phyloP scores from a whole-genome alignment of 2,113 vertebrate species.

The Neogale vison region DNA sequence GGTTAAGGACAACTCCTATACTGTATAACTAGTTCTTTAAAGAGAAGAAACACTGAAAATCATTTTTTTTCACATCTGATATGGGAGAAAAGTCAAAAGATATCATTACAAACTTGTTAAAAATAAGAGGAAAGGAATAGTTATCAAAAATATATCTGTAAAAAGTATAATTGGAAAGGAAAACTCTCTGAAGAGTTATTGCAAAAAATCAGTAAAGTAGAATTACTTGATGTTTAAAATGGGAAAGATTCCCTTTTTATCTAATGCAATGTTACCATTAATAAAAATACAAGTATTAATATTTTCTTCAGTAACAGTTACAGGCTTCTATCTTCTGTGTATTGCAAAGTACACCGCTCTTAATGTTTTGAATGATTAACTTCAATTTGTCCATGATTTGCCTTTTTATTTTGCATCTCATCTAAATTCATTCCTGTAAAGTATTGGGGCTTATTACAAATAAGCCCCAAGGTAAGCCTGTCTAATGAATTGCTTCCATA shows the following conservation, averaged over 20 bases:
- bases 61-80: not conserved
- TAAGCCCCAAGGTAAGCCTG: not conserved
- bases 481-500: slow-evolving; percentile 47
- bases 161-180: not conserved
- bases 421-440: slow-evolving; percentile 34
- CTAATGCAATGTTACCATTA: not conserved
- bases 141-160: not conserved
- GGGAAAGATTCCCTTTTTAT: not conserved
- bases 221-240: slow-evolving; percentile 25
- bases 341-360: not conserved
- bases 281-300: slow-evolving; percentile 4
- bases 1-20: not conserved
- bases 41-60: not conserved
- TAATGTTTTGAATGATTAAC: slow-evolving; percentile 40
- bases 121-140: not conserved
- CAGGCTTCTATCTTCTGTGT: not conserved
- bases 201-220: slow-evolving; percentile 3
- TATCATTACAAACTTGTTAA: slow-evolving; percentile 10
- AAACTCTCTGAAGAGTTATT: not conserved
- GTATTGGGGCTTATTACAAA: slow-evolving; percentile 3
- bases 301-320: slow-evolving; percentile 12
- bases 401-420: slow-evolving; percentile 58
- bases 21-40: not conserved
- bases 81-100: not conserved
- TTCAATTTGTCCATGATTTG: slow-evolving; percentile 26